Percentiles rank a stretch among this genome's conserved stretches.
Conservation (phyloP, 2,797 vertebrate genomes). For the Sphaeramia orbicularis region DNA sequence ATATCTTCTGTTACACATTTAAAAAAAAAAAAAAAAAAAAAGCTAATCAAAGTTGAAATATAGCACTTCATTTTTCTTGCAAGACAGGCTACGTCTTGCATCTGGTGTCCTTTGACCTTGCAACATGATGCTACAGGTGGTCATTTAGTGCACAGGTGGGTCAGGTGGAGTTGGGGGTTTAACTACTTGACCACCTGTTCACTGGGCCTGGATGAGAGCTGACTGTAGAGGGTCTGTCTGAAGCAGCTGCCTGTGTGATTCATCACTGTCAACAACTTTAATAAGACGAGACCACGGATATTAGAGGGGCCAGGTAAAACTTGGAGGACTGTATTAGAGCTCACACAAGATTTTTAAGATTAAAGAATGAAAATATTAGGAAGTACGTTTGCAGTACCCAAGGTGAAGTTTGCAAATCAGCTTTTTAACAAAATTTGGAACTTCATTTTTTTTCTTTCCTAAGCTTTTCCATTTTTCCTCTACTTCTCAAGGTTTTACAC, state of each 20-base stretch:
- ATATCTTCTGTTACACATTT: neutral
- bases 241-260: slow-evolving; percentile 44
- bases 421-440: too few species aligned
- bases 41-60: neutral
- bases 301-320: neutral
- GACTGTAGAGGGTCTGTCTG: slow-evolving; percentile 26
- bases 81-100: neutral
- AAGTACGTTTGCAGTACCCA: too few species aligned
- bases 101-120: slow-evolving; percentile 38
- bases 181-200: slow-evolving; percentile 61
- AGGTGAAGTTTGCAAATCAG: too few species aligned
- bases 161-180: neutral
- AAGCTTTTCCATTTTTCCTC: too few species aligned
- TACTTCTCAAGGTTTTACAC: too few species aligned
- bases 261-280: slow-evolving; percentile 22
- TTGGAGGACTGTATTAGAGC: neutral
- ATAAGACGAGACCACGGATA: neutral
- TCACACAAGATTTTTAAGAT: neutral
- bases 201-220: slow-evolving; percentile 11
- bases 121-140: slow-evolving; percentile 48
- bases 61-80: neutral
- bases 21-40: too few species aligned
- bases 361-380: neutral
- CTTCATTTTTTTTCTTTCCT: too few species aligned
- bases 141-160: slow-evolving; percentile 15